Conservation (phyloP, 1,140 invertebrate species). For the Aricia agestis region DNA sequence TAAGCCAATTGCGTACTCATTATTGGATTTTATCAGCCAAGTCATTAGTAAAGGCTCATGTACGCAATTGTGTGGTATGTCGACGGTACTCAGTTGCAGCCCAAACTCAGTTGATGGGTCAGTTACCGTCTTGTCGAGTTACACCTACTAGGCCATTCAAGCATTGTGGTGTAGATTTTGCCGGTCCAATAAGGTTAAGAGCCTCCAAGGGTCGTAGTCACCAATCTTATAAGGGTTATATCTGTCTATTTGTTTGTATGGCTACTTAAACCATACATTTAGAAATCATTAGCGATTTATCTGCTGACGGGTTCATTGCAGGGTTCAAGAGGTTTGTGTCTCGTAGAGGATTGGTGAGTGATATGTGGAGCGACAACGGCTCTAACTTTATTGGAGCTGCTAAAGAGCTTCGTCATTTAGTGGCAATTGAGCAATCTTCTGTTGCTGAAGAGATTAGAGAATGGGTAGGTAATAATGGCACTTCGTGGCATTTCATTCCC, state of each 20-base stretch:
- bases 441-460: too few relatives aligned
- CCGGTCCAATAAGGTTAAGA: conserved; percentile 11
- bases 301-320: neutral
- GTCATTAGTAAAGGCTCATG: neutral
- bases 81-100: neutral
- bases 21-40: conserved; percentile 9
- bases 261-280: conserved; percentile 2
- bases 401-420: neutral
- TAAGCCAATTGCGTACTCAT: neutral
- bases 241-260: conserved; percentile 15
- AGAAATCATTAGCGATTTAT: neutral
- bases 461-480: too few relatives aligned
- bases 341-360: neutral
- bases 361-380: conserved; percentile 17
- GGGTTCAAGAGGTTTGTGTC: conserved; percentile 9
- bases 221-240: conserved; percentile 5
- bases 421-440: too few relatives aligned
- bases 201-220: conserved; percentile 6
- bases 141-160: conserved; percentile 8
- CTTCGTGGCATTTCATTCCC: too few relatives aligned
- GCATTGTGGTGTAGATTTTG: conserved; percentile 8
- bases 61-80: conserved; percentile 1
- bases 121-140: neutral
- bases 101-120: neutral
- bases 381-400: conserved; percentile 12